Base-by-base conservation (phyloP, 2,113 vertebrate species). In the Mionectes macconnelli region DNA sequence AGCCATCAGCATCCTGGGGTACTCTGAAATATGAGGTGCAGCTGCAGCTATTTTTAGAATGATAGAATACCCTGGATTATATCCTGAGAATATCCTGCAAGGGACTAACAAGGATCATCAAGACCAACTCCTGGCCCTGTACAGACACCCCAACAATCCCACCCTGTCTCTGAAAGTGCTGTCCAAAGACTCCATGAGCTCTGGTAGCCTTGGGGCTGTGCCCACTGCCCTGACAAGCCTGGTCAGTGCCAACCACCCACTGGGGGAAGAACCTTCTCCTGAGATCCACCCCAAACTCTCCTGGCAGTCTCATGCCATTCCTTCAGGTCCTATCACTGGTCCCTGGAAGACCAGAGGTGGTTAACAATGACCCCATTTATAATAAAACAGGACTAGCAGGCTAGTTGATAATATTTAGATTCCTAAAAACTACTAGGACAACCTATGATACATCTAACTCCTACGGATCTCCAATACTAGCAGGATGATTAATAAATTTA, bases 161-260 rank as follows among this genome's bases (percentile, higher is more conserved):
- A 68, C 0, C 39, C 39, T 76, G 70, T 45, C 23, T 24, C 53
- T 50, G 25, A 9, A 1, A 39, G 24, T 0, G 0, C 1, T 50
- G 33, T 9, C 28, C 68, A 74, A 82, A 59, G 0, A 0, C 3
- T 28, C 27, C 52, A 23, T 24, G 39, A 68, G 39, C 53, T 82
- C 45, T 75, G 60, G 19, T 45, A 82, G 53, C 55, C 62, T 13
- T 5, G 21, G 62, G 33, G 47, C 69, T 0, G 3, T 53, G 53
- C 13, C 45, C 45, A 75, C 37, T 25, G 50, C 45, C 69, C 45
- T 53, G 69, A 28, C 28, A 19, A 67, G 27, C 77, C 68, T 66
- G 44, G 2, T 0, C 45, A 68, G 33, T n/a, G 53, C 53, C 39
- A 45, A 53, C 10, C 39, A 83, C 21, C 19, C n/a, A 62, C 30